Evolutionary conservation across 1,140 invertebrate genomes (phyloP).

Genomic region (Nixonia krombeini): DNA sequence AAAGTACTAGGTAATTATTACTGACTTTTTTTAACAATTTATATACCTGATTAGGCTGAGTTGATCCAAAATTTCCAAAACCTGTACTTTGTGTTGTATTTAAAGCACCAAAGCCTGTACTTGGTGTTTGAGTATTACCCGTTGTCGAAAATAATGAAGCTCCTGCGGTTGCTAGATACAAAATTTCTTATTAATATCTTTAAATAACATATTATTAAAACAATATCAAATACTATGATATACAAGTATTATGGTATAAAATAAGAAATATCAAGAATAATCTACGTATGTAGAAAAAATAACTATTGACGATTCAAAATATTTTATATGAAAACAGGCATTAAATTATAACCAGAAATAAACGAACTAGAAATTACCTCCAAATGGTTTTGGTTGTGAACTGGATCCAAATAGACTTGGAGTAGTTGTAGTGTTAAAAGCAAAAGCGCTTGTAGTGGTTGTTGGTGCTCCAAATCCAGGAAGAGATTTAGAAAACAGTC

Average conservation of each 20-base stretch:
- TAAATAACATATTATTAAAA: too few species aligned
- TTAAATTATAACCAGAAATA: constrained; percentile 14
- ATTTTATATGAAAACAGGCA: too few species aligned
- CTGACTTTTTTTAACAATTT: background rate
- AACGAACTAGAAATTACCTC: constrained; percentile 47
- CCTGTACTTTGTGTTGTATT: constrained; percentile 62
- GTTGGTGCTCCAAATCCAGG: constrained; percentile 73
- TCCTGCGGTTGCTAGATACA: constrained; percentile 55
- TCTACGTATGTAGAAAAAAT: too few species aligned
- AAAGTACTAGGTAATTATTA: too few species aligned
- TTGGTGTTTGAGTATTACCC: constrained; percentile 58
- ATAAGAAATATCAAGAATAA: constrained; percentile 10
- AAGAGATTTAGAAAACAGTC: constrained; percentile 70
- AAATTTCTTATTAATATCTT: too few species aligned
- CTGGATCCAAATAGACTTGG: constrained; percentile 67
- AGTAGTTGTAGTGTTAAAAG: constrained; percentile 69
- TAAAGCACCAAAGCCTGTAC: constrained; percentile 65
- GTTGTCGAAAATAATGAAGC: constrained; percentile 62
- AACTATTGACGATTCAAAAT: too few species aligned
- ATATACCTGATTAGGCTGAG: constrained; percentile 67
- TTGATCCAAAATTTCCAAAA: constrained; percentile 65
- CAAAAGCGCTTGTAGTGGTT: constrained; percentile 74
- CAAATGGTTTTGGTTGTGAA: constrained; percentile 69
- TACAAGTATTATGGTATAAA: constrained; percentile 7
- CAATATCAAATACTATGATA: background rate